A percentile compares a stretch with the other conserved stretches of the same genome.
Evolutionary conservation across 2,797 vertebrate genomes (phyloP).

Genomic region (Cyclopterus lumpus): DNA sequence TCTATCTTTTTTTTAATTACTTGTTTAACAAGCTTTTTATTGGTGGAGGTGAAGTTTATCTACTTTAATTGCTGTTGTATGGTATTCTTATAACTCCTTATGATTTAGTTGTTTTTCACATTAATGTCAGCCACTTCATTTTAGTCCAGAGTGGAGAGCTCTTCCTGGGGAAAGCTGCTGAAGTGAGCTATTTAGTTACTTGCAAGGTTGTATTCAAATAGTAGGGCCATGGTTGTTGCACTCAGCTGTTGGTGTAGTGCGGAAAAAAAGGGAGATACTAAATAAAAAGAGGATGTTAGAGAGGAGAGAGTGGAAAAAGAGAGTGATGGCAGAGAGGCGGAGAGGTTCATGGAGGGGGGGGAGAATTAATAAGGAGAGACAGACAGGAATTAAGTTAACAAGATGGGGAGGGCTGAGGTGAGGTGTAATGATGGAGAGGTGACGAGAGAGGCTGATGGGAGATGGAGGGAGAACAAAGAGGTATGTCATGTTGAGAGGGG

Average conservation of each 20-base stretch:
- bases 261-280: conserved; percentile 15
- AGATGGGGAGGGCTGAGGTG: conserved; percentile 39
- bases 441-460: conserved; percentile 63
- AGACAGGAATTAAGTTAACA: conserved; percentile 62
- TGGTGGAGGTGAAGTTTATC: background rate
- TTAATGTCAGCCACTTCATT: background rate
- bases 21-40: background rate
- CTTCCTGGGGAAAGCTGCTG: conserved; percentile 18
- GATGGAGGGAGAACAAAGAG: conserved; percentile 65
- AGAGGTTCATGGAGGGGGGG: conserved; percentile 53
- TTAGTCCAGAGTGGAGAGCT: conserved; percentile 16
- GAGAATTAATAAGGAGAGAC: conserved; percentile 61
- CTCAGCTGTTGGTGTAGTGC: conserved; percentile 36
- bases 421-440: conserved; percentile 69
- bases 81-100: background rate
- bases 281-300: conserved; percentile 45
- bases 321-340: conserved; percentile 56
- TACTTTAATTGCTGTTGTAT: background rate
- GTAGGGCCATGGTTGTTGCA: conserved; percentile 14
- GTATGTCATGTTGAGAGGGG: conserved; percentile 64
- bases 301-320: conserved; percentile 17
- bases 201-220: conserved; percentile 51
- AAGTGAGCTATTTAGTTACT: conserved; percentile 35
- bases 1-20: no score
- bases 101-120: no score